These are phyloP conservation scores for Drosophila pseudotalamancana DNA, from an alignment of 2,888 invertebrate genomes.

Conservation along the genomic window DNA sequence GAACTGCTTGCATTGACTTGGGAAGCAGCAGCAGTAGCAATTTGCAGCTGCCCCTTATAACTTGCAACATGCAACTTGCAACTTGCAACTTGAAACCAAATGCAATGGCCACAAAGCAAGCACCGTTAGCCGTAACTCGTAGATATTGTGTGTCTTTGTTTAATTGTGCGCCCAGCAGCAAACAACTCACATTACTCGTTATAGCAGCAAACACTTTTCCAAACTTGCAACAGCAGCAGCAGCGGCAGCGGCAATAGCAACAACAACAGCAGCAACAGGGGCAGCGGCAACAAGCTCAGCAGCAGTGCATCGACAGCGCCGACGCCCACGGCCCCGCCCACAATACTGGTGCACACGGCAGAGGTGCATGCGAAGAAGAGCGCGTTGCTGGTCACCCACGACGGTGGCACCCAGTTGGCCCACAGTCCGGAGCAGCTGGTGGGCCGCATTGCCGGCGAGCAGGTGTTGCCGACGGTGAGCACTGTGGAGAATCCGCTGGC, in stretches of 20 bases:
- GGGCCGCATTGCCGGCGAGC: constrained; percentile 25
- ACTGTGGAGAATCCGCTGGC: constrained; percentile 38
- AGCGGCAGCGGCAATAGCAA: constrained; percentile 21
- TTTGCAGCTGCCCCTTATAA: no score
- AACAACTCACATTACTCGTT: constrained; percentile 80
- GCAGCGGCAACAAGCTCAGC: constrained; percentile 57
- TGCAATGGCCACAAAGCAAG: not conserved
- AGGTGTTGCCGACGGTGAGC: constrained; percentile 6
- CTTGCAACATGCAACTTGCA: not conserved
- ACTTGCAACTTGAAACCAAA: not conserved
- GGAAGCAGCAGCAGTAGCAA: not conserved
- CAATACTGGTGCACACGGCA: constrained; percentile 76
- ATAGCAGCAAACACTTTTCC: constrained; percentile 82
- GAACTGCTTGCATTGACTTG: not conserved
- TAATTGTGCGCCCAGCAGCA: constrained; percentile 53
- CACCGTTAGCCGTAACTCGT: not conserved
- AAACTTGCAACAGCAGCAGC: constrained; percentile 74
- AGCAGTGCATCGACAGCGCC: constrained; percentile 33
- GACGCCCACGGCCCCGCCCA: constrained; percentile 52
- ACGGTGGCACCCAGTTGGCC: constrained; percentile 52
- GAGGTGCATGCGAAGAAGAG: constrained; percentile 76
- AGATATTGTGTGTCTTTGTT: constrained; percentile 33
- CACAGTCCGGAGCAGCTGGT: constrained; percentile 27
- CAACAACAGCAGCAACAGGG: constrained; percentile 14
- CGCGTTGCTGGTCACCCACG: constrained; percentile 50